Base-by-base conservation (phyloP, 2,888 invertebrate species). In the Trachelus tabidus region DNA sequence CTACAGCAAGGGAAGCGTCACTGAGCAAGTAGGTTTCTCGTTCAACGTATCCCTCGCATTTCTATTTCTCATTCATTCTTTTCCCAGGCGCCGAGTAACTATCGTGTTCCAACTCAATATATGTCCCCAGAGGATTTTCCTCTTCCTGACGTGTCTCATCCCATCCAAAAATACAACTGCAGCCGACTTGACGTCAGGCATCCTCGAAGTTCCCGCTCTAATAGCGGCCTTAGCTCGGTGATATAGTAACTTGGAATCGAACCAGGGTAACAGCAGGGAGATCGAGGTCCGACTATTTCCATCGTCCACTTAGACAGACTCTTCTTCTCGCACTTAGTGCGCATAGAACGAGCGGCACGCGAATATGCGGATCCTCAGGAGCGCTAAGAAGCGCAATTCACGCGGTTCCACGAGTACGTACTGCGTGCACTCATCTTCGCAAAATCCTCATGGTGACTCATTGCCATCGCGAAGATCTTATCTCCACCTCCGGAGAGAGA, bases 201-300 rank as follows among this genome's bases (percentile, higher is more conserved):
- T 71, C 71, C 71, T 71, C 71, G 71, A 71, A 71, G 71, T 71
- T 71, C 34, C 15, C 37, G 30, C 34, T 71, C 76, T 76, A 76
- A 76, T 76, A 73, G 73, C 35, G 76, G 71, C 76, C 69, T 76
- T 76, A 76, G 76, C 71, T 6, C 33, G n/a, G 1, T 37, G 31
- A 33, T 73, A 73, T 73, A 73, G 74, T 68, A 76, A 81, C 76
- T 85, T 85, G 85, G 83, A 85, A 80, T 84, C 81, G 83, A 81
- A 85, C 83, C 85, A 85, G 82, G 82, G 77, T 76, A 68, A 76
- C 76, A 73, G 79, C 69, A 68, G 78, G 73, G 76, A 83, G 80
- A 81, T 77, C 81, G 81, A 81, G 80, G 80, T 77, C 81, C 73
- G 80, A 77, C 78, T 80, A 81, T 81, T 81, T 81, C 80, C 80